Conservation (phyloP, 2,888 invertebrate genomes). For the Lycia hirtaria region DNA sequence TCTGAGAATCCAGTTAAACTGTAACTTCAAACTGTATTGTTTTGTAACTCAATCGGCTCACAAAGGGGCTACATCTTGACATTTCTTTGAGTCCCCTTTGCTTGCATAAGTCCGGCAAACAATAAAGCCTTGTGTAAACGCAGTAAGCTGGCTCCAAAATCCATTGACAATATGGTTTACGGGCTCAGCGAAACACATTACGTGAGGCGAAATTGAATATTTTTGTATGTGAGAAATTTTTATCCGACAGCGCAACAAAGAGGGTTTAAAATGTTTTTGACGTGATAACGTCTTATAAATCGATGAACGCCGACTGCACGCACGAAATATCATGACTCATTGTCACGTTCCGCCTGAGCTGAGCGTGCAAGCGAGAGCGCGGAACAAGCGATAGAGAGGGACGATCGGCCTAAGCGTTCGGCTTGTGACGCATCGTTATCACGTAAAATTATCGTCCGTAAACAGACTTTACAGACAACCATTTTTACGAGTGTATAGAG, state of each 20-base stretch:
- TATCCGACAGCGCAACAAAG: background rate
- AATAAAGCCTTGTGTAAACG: constrained; percentile 47
- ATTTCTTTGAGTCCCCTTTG: constrained; percentile 35
- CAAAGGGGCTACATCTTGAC: constrained; percentile 22
- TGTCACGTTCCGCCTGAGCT: too few species aligned
- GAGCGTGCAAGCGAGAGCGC: too few species aligned
- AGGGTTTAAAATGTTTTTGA: too few species aligned
- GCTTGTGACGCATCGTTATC: too few species aligned
- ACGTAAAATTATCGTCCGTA: too few species aligned
- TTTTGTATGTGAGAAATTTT: constrained; percentile 43
- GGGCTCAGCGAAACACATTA: constrained; percentile 47
- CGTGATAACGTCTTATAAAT: too few species aligned
- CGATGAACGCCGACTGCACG: too few species aligned
- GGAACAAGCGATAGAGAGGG: too few species aligned
- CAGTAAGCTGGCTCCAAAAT: constrained; percentile 42
- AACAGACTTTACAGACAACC: too few species aligned
- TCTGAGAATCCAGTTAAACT: constrained; percentile 11
- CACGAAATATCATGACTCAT: too few species aligned
- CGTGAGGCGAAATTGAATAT: constrained; percentile 48
- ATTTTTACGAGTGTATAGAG: too few species aligned
- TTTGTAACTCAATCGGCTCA: constrained; percentile 21
- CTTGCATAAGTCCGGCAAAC: constrained; percentile 48
- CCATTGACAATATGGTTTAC: constrained; percentile 53
- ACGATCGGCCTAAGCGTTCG: too few species aligned
- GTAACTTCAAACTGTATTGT: constrained; percentile 24